A percentile compares a stretch with the other conserved stretches of the same genome.
Evolutionary conservation across 2,888 invertebrate species (phyloP).

Genomic region (Chaitophorus viminalis): DNA sequence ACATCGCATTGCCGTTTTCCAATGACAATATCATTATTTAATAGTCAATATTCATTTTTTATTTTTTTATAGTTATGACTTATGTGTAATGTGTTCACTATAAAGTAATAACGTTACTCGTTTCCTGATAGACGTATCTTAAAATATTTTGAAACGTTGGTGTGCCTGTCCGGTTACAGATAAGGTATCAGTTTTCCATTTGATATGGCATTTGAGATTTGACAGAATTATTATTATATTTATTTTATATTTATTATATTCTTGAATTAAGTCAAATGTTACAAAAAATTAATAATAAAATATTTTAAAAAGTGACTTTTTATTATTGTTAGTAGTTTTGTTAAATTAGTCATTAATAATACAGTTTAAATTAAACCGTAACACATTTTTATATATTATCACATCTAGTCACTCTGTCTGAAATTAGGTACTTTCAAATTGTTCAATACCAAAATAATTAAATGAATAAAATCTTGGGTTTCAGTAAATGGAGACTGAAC

Average conservation of each 20-base stretch:
- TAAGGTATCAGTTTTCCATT: conserved; percentile 26
- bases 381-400: background rate
- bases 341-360: background rate
- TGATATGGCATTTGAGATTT: background rate
- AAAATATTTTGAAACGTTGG: background rate
- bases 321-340: background rate
- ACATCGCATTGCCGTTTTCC: too few species aligned
- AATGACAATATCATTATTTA: too few species aligned
- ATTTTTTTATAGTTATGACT: too few species aligned
- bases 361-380: background rate
- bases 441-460: too few species aligned
- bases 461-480: background rate
- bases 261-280: background rate
- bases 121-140: too few species aligned
- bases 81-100: too few species aligned
- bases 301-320: background rate
- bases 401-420: background rate
- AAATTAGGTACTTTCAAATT: too few species aligned
- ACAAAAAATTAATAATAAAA: too few species aligned
- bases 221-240: too few species aligned
- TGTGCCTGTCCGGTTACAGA: conserved; percentile 26
- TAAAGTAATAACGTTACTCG: too few species aligned
- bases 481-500: background rate
- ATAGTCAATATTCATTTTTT: too few species aligned
- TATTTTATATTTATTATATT: background rate